Base-by-base conservation (phyloP, 2,797 vertebrate species). In the Rhinella marina region DNA sequence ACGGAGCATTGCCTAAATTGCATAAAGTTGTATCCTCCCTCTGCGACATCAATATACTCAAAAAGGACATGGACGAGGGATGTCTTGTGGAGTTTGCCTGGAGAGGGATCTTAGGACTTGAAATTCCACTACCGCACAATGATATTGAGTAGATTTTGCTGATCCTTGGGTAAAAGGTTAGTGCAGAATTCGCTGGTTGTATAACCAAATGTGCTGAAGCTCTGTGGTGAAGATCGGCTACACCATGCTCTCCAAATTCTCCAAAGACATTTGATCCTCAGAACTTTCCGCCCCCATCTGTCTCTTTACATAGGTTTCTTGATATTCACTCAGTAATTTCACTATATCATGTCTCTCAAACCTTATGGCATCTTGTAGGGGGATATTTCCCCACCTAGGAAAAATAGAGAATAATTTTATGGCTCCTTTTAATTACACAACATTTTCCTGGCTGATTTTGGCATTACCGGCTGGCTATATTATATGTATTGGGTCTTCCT, bases 371-470 rank as follows among this genome's bases (percentile, higher is more conserved):
- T 97, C 96, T 27, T 97, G 95, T 32, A 96, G 90, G 1, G 96
- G 94, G 41, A 94, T 92, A 91, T 96, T 97, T n/a, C 95, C 96
- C 96, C 96, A 97, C 91, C 97, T 97, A 86, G n/a, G 25, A 89
- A 81, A 81, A 57, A 85, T 50, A 83, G 23, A 50, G 3, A 50
- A 54, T n/a, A 11, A 25, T 52, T 25, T 14, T 8, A 13, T 77
- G 14, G 4, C n/a, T 25, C 62, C 10, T 64, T 25, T 68, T 29
- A 66, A 66, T 66, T 13, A 66, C 23, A 27, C 16, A 68, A 12
- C 2, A 64, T 41, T 41, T 41, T 41, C 41, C 41, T 41, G 41
- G 41, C 41, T 41, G 41, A 41, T 41, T 41, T 41, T 6, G 41
- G 41, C 41, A 41, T 41, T 41, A 5, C 41, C 2, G 2, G 41